Evolutionary conservation across 2,888 invertebrate genomes (phyloP).

Genomic region (Clusia tigrina): DNA sequence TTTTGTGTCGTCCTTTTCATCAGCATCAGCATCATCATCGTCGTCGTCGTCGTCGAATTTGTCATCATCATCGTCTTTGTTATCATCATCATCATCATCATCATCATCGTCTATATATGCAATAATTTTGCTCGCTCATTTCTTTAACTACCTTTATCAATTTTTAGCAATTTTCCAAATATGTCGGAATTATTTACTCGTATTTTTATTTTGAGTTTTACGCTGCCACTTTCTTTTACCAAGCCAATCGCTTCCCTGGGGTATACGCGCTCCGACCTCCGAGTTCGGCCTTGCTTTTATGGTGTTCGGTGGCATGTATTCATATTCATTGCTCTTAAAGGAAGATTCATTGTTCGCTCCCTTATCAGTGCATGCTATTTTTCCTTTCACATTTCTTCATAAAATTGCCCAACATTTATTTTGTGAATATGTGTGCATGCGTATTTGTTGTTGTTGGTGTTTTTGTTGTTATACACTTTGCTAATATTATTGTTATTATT

Average conservation of each 20-base stretch:
- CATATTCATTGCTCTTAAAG: not conserved
- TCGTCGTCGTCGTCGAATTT: too few species aligned
- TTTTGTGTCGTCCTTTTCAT: too few species aligned
- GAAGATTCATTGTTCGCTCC: not conserved
- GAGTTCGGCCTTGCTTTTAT: not conserved
- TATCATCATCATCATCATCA: too few species aligned
- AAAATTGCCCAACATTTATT: not conserved
- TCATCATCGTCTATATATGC: too few species aligned
- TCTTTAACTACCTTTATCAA: conserved; percentile 1
- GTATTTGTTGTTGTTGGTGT: conserved; percentile 15
- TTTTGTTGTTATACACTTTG: conserved; percentile 18
- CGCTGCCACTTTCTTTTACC: not conserved
- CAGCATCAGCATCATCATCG: too few species aligned
- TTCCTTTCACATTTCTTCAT: not conserved
- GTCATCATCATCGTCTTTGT: too few species aligned
- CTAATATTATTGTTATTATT: conserved; percentile 49
- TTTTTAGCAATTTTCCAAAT: conserved; percentile 1
- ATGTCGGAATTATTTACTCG: not conserved
- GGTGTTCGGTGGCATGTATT: too few species aligned
- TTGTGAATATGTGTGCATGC: not conserved
- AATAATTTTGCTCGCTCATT: not conserved
- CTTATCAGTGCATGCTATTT: not conserved
- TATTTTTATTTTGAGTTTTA: not conserved
- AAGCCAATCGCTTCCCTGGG: not conserved
- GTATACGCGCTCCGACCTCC: not conserved